Evolutionary conservation across 92 coral and sea anemone species (phyloP).

Genomic region (Porites evermanni): DNA sequence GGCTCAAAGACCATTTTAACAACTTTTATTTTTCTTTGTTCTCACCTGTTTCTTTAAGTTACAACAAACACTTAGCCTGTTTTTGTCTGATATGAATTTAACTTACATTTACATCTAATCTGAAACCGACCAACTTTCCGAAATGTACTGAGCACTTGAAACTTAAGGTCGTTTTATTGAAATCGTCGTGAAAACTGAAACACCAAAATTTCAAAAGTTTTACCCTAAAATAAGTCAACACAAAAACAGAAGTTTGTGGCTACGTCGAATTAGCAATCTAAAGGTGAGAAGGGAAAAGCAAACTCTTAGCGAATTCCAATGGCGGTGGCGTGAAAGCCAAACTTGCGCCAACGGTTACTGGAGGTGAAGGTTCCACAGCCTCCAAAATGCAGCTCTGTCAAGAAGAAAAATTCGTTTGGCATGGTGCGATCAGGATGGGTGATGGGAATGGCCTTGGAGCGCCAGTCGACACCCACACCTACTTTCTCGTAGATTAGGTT

Average conservation of each 20-base stretch:
- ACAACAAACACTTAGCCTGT: too few species aligned
- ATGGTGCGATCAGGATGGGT: slow-evolving; percentile 38
- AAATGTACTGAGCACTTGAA: too few species aligned
- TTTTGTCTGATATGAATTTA: too few species aligned
- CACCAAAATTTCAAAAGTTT: too few species aligned
- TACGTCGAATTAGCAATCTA: too few species aligned
- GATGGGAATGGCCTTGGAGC: slow-evolving; percentile 27
- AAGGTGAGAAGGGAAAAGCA: neutral
- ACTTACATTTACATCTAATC: too few species aligned
- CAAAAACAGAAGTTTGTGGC: too few species aligned
- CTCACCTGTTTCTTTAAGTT: too few species aligned
- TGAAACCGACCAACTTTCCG: too few species aligned
- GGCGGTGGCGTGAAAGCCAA: slow-evolving; percentile 48
- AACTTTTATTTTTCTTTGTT: too few species aligned
- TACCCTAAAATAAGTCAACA: slow-evolving; percentile 21
- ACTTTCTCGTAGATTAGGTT: slow-evolving; percentile 46
- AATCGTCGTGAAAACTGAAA: too few species aligned
- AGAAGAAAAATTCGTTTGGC: slow-evolving; percentile 64
- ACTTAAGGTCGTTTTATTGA: neutral
- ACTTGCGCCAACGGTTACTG: slow-evolving; percentile 65
- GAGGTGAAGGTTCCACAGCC: slow-evolving; percentile 79
- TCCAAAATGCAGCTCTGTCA: slow-evolving; percentile 78
- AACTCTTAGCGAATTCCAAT: slow-evolving; percentile 66
- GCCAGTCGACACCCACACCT: slow-evolving; percentile 71
- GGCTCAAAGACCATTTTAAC: too few species aligned